phyloP scores from a whole-genome alignment of 2,113 vertebrate genomes.

The Phyllostomus hastatus region DNA sequence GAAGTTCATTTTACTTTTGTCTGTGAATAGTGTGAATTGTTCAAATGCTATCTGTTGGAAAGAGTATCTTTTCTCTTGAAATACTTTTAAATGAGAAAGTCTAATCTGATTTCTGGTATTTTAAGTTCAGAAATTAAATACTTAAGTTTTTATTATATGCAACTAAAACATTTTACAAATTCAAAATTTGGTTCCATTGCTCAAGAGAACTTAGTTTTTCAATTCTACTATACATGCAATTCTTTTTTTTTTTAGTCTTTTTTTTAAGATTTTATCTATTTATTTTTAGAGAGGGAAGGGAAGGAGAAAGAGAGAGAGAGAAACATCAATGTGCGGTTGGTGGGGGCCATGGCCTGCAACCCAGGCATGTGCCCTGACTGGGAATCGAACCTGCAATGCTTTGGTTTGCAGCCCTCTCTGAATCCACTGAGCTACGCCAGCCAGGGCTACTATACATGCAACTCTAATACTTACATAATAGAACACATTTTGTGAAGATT shows the following conservation, averaged over 20 bases:
- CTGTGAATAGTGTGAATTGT: background rate
- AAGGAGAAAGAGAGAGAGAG: no score
- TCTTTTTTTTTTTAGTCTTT: background rate
- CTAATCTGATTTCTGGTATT: constrained; percentile 14
- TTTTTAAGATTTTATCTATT: no score
- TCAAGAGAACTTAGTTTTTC: constrained; percentile 31
- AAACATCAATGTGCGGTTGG: no score
- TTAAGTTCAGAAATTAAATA: background rate
- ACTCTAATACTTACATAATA: background rate
- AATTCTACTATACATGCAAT: background rate
- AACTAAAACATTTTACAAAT: constrained; percentile 15
- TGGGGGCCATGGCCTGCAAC: no score
- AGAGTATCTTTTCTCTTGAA: background rate
- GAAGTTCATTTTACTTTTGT: background rate
- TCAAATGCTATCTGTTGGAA: background rate
- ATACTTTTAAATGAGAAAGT: background rate
- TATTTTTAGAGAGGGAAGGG: no score
- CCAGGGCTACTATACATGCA: background rate
- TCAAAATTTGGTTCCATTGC: background rate
- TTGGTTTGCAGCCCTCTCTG: no score
- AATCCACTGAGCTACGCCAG: no score
- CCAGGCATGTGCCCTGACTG: no score
- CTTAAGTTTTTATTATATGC: background rate
- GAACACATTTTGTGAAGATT: background rate
- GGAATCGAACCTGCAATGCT: no score